Conservation (phyloP, 2,797 vertebrate species). For the Peromyscus attwateri region DNA sequence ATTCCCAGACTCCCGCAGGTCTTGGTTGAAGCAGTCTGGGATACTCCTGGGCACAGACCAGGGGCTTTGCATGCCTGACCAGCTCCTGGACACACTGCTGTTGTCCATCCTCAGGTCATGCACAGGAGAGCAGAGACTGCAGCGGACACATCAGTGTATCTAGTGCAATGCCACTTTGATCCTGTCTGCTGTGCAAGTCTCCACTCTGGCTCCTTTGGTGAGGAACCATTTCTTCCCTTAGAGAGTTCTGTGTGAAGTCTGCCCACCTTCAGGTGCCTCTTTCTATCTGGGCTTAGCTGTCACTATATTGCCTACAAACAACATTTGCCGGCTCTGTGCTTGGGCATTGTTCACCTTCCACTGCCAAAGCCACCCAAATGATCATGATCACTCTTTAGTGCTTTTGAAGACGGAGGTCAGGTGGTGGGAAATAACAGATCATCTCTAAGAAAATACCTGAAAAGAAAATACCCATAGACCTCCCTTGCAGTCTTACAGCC, state of each 20-base stretch:
- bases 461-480: background rate
- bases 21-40: background rate
- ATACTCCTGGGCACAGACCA: no score
- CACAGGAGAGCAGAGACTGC: background rate
- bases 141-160: no score
- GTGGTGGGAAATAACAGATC: background rate
- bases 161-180: background rate
- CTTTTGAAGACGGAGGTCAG: background rate
- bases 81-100: no score
- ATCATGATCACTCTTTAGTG: background rate
- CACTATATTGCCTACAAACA: accelerated
- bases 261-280: accelerated
- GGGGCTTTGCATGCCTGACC: background rate
- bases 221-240: no score
- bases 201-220: no score
- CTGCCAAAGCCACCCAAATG: background rate
- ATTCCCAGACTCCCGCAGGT: background rate
- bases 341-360: background rate
- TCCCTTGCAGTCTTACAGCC: background rate
- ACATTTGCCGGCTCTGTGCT: background rate
- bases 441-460: background rate
- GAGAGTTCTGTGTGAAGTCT: background rate
- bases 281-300: background rate
- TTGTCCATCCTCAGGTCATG: background rate
- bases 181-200: background rate